Evolutionary conservation across 2,888 invertebrate species (phyloP).

Genomic region (Endotricha flammealis): DNA sequence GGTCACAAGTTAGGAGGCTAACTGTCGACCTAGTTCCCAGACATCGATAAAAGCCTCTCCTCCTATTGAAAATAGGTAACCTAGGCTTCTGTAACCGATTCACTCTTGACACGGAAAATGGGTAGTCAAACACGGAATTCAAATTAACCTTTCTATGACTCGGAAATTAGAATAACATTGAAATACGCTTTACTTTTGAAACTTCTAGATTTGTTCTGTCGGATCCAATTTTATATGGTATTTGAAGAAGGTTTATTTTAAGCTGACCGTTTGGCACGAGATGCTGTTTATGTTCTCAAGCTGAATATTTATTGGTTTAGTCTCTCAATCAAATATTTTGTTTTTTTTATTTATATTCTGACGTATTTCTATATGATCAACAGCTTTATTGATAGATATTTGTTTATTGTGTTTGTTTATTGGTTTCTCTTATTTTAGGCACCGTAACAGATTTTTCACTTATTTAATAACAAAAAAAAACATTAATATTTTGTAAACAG

Average conservation of each 20-base stretch:
- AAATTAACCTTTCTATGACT: slow-evolving; percentile 15
- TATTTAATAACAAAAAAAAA: no score
- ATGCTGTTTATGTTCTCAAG: neutral
- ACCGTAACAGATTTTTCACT: no score
- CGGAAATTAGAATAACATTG: slow-evolving; percentile 8
- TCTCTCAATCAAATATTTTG: no score
- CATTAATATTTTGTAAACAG: no score
- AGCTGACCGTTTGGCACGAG: neutral
- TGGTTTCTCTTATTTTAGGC: no score
- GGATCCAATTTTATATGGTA: slow-evolving; percentile 2
- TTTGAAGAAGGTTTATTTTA: slow-evolving; percentile 1
- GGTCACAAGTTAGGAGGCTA: slow-evolving; percentile 34
- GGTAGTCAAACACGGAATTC: slow-evolving; percentile 27
- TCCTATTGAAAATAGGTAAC: slow-evolving; percentile 48
- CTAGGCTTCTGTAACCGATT: slow-evolving; percentile 28
- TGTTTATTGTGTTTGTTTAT: no score
- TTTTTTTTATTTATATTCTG: no score
- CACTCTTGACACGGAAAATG: slow-evolving; percentile 36
- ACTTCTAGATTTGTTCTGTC: slow-evolving; percentile 1
- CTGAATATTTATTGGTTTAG: no score
- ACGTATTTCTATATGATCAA: no score
- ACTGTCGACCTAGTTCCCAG: slow-evolving; percentile 48
- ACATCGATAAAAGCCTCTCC: slow-evolving; percentile 51
- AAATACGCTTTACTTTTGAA: slow-evolving; percentile 5
- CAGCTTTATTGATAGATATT: no score